Evolutionary conservation across 2,797 vertebrate species (phyloP), one percentile per base, ranked within the genome.

Genomic region (Fundulus diaphanus): DNA sequence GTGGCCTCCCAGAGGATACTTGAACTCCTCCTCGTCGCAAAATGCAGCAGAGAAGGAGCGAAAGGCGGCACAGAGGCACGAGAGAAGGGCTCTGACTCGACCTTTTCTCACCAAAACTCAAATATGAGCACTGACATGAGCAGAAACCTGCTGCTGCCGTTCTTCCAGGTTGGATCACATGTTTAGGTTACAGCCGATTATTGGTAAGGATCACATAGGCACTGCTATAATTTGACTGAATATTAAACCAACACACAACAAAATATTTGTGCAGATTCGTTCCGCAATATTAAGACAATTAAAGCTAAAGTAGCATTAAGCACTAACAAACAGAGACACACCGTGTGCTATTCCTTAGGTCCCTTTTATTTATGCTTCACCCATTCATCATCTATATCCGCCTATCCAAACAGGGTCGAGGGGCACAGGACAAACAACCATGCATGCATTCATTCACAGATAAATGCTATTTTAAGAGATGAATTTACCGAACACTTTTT

Each of bases 1-100:
- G 18, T 65, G 73, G 73, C 78, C 57, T 80, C 72, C 81, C 33
- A 27, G 46, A 80, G 61, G 78, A 73, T 79, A n/a, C 84, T 76
- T 73, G 56, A 65, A 72, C 66, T 79, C 67, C 18, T 68, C 63
- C 57, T 74, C 72, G 72, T 73, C 35, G 76, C 66, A 77, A 68
- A 74, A 80, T 83, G 81, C 83, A 82, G 63, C 57, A 77, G 61
- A 78, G 81, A 86, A 31, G 54, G 6, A 78, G 67, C 69, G 66
- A 77, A 42, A 68, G 51, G 73, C 4, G 33, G 76, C 12, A 42
- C 6, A 42, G 40, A 66, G 11, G 37, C 63, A 66, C 27, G 37
- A 7, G 37, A 6, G 13, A 66, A 66, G n/a, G 37, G 37, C 81
- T 83, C 63, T 57, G 27, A 49, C 61, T 83, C 68, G 74, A 48